These are phyloP conservation scores for Mystacornis crossleyi DNA, from an alignment of 2,113 vertebrate genomes.

Conservation along the genomic window DNA sequence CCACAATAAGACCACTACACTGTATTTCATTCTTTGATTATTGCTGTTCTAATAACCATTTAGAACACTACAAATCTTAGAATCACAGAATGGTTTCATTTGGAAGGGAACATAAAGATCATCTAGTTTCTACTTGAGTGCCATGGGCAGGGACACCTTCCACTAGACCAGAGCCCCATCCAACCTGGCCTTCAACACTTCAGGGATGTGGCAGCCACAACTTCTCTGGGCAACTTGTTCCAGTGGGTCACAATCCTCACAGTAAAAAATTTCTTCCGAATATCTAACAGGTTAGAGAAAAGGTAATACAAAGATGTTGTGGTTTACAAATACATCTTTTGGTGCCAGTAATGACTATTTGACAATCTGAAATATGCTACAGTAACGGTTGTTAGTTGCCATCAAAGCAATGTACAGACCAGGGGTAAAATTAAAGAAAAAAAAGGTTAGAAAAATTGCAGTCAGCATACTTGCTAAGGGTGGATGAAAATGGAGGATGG, in stretches of 20 bases:
- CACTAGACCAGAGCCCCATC: neutral
- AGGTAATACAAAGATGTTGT: neutral
- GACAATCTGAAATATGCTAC: neutral
- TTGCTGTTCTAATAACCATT: neutral
- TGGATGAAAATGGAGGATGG: neutral
- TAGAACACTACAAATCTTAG: neutral
- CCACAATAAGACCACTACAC: neutral
- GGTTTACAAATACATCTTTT: conserved; percentile 36
- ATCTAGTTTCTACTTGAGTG: neutral
- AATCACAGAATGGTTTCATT: neutral
- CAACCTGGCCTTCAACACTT: neutral
- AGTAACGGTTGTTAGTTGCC: neutral
- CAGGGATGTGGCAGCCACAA: neutral
- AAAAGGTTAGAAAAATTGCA: neutral
- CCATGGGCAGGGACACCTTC: neutral
- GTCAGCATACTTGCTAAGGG: neutral
- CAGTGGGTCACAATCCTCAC: neutral
- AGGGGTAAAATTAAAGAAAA: neutral
- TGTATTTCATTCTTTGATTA: neutral
- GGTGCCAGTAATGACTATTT: conserved; percentile 50
- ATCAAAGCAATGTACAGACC: neutral
- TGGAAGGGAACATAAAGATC: neutral
- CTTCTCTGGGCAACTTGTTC: neutral
- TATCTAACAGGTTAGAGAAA: neutral
- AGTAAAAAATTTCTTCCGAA: neutral